Evolutionary conservation across 2,888 invertebrate species (phyloP).

Genomic region (Octonoba sinensis): DNA sequence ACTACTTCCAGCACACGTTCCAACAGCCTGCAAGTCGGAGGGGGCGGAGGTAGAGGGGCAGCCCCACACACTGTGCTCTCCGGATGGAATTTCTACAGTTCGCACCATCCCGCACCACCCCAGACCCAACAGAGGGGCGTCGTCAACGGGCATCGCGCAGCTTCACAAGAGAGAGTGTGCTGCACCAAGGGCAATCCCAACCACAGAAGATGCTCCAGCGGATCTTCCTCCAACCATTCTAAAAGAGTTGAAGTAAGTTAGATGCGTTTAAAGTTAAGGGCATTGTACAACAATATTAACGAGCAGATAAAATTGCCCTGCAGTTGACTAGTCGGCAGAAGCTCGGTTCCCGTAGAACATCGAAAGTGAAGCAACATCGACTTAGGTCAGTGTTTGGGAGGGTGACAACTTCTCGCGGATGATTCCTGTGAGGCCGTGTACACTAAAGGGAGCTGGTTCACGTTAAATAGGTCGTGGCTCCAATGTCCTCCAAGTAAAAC

Average conservation of each 20-base stretch:
- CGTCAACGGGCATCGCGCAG: constrained; percentile 59
- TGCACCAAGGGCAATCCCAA: constrained; percentile 16
- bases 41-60: constrained; percentile 40
- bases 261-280: too few relatives aligned
- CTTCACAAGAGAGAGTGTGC: constrained; percentile 51
- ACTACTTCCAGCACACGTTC: constrained; percentile 47
- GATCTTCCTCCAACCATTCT: constrained; percentile 72
- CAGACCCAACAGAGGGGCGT: constrained; percentile 54
- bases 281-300: too few relatives aligned
- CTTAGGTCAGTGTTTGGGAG: too few relatives aligned
- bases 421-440: too few relatives aligned
- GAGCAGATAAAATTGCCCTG: too few relatives aligned
- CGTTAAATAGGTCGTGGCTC: too few relatives aligned
- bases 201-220: constrained; percentile 65
- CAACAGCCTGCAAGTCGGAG: constrained; percentile 26
- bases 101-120: constrained; percentile 73
- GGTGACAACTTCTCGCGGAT: too few relatives aligned
- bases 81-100: constrained; percentile 60
- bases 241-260: constrained; percentile 21
- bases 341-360: too few relatives aligned
- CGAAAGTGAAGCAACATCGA: too few relatives aligned
- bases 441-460: too few relatives aligned
- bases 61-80: constrained; percentile 60
- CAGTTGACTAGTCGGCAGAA: too few relatives aligned
- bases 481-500: too few relatives aligned